A percentile compares a stretch with the other conserved stretches of the same genome.
Evolutionary conservation across 2,113 vertebrate species (phyloP).

Genomic region (Chaenocephalus aceratus): DNA sequence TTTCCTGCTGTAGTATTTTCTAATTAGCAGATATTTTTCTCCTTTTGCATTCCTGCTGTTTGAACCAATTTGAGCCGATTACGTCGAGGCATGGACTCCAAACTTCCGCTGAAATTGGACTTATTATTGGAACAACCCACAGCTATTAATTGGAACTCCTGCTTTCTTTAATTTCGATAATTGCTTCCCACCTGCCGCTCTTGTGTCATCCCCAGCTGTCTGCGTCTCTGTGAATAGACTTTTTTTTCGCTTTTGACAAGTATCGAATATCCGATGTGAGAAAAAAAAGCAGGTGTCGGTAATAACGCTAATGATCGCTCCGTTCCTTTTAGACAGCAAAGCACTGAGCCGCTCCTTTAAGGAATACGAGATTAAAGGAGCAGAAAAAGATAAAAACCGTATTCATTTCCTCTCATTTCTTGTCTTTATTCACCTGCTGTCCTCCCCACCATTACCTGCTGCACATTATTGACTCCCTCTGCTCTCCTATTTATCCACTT

Average conservation of each 20-base stretch:
- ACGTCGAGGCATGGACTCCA: background rate
- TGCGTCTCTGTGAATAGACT: constrained; percentile 4
- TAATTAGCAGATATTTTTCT: constrained; percentile 36
- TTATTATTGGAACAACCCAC: constrained; percentile 57
- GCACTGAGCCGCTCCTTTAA: background rate
- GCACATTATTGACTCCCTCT: constrained; percentile 33
- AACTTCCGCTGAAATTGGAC: constrained; percentile 29
- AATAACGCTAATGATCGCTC: constrained; percentile 36
- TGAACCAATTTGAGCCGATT: background rate
- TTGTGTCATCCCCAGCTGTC: constrained; percentile 47
- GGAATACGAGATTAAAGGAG: background rate
- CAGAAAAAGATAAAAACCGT: constrained; percentile 1
- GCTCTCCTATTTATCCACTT: constrained; percentile 51
- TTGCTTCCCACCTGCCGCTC: constrained; percentile 58
- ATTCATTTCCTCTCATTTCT: background rate
- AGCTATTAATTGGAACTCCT: constrained; percentile 57
- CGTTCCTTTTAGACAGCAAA: constrained; percentile 15
- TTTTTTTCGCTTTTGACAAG: constrained; percentile 1
- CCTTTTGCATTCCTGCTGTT: background rate
- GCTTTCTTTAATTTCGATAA: constrained; percentile 51
- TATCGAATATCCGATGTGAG: constrained; percentile 11
- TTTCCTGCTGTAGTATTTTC: constrained; percentile 37
- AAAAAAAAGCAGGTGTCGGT: constrained; percentile 64
- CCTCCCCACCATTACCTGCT: constrained; percentile 30
- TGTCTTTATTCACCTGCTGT: constrained; percentile 8